Evolutionary conservation across 2,888 invertebrate species (phyloP), one percentile per base, ranked within the genome.

Genomic region (Heliothis peltigera): DNA sequence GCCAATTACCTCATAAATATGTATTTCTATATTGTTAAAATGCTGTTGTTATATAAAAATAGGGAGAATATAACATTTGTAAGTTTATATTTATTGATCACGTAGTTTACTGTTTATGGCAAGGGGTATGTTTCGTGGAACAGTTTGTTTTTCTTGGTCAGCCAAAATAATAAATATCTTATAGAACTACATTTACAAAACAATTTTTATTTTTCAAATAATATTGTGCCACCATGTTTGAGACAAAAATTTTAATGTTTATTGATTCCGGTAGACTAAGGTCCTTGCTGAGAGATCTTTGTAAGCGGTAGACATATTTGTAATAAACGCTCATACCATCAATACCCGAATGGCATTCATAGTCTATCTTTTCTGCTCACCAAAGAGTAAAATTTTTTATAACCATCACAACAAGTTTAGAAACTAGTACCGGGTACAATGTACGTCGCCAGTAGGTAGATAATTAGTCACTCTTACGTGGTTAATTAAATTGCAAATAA

Each of bases 1-100:
- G 77, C 77, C 77, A 79, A 79, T 79, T 77, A 79, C 77, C 80
- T 77, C 80, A 79, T 79, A 57, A 61, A 66, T 63, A 61, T 58
- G 35, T 60, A 64, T 66, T 68, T 69, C 69, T 63, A 61, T 65
- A 72, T 77, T 76, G 77, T 76, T 79, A 69, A 73, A 66, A 69
- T 60, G 60, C 77, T 77, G 71, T 76, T 77, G 65, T 77, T 79
- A 49, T 63, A 59, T 77, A 76, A 55, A 61, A 55, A 76, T 77
- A 68, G 67, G 68, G 59, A 57, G 75, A 60, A 60, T 79, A 54
- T 71, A 58, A 79, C 60, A 77, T 68, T 79, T 75, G 56, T 71
- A 76, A 60, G 42, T 65, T 75, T 70, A 64, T 62, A 73, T 64
- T 59, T 74, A 70, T 58, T 25, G 28, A 48, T 60, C 55, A 59